Evolutionary conservation across 2,888 invertebrate genomes (phyloP), one percentile per base, ranked within the genome.

Genomic region (Coenonympha glycerion): DNA sequence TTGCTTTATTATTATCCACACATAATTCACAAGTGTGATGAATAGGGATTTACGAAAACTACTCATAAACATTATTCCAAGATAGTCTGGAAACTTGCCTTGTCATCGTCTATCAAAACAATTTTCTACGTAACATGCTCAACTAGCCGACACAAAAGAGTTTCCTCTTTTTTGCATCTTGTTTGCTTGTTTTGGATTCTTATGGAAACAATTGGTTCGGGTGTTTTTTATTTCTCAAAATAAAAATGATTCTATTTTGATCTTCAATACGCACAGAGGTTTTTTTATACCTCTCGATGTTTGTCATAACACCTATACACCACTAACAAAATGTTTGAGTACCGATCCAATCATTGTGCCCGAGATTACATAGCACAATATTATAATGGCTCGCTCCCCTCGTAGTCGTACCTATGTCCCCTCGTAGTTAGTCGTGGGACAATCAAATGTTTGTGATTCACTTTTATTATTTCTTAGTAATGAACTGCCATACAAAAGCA

Each of bases 341-440:
- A 28, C 24, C 40, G 42, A 26, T 28, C n/a, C 15, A 15, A 2
- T 13, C 15, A 31, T 39, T 39, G 39, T 30, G 19, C 1, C 1
- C 19, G 4, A 58, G 40, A 56, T 58, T 55, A 53, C 55, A 54
- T 54, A 51, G 54, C 54, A 53, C 57, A 52, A 55, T 54, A 51
- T 55, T 54, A 53, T 59, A 52, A 55, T 54, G 49, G 50, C 16
- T 51, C 53, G 47, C 53, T 52, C 60, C 60, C 57, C 52, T 51
- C 30, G 53, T 55, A 57, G 52, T 51, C 30, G 53, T 55, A 57
- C 52, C 52, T 49, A 30, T 45, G 47, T 47, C 56, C 59, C 59
- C 59, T 58, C 44, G 11, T 30, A 30, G 34, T 11, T 45, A 51
- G 18, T 6, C 18, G 11, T 41, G 4, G 22, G 48, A 37, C 28